Evolutionary conservation across 2,113 vertebrate species (phyloP).

Genomic region (Amblyornis subalaris): DNA sequence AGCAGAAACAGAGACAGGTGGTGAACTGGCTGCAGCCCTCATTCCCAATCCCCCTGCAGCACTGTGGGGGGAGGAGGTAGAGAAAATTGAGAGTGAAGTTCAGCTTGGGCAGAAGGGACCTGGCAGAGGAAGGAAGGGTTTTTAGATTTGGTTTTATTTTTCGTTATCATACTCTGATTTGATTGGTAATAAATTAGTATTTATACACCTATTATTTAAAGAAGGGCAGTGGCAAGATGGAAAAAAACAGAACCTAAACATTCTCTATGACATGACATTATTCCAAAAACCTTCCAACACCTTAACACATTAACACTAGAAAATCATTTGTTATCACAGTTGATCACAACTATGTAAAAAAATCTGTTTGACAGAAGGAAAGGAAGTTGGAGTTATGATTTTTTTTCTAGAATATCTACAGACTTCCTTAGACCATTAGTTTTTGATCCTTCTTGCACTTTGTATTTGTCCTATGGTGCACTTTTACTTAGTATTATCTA

Average conservation of each 20-base stretch:
- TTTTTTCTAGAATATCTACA: background rate
- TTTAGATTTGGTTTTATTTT: background rate
- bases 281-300: background rate
- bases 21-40: background rate
- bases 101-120: background rate
- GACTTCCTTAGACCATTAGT: background rate
- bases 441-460: background rate
- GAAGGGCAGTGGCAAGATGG: background rate
- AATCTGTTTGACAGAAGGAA: background rate
- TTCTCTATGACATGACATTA: background rate
- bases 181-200: background rate
- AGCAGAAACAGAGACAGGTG: background rate
- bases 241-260: background rate
- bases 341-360: background rate
- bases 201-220: background rate
- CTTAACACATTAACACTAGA: background rate
- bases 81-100: background rate
- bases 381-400: fast-evolving
- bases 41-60: background rate
- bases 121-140: fast-evolving
- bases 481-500: background rate
- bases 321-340: background rate
- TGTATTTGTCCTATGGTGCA: background rate
- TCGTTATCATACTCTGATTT: background rate
- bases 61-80: fast-evolving